Evolutionary conservation across 2,888 invertebrate genomes (phyloP), one percentile per base, ranked within the genome.

Genomic region (Mimachlamys varia): DNA sequence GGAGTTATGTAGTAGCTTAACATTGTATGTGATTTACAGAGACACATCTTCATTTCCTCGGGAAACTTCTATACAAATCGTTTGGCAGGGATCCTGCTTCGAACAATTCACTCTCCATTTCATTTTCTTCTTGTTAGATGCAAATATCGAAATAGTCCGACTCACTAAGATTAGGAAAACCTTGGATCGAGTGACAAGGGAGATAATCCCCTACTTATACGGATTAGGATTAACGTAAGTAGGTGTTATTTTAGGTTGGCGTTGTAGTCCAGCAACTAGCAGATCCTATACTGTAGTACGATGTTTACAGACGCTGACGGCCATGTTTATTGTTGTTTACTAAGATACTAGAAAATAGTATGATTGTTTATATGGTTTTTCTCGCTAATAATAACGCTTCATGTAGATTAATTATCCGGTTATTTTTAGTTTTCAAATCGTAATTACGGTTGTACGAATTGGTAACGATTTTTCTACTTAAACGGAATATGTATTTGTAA

Each of bases 121-220:
- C 44, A 44, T 44, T 44, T 44, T 7, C 44, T 44, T 7, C 44
- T 44, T 3, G 44, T 44, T 5, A 44, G 44, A 44, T 44, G 7
- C 44, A 44, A 44, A 44, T 3, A 44, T 7, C 44, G 7, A 5
- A 27, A 15, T 76, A 2, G 62, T 5, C 62, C 33, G 27, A 76
- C 76, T 76, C 76, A 27, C 10, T 76, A 33, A 76, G 76, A 76
- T 76, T 76, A 76, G 76, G 76, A 76, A 76, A 76, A 33, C 76
- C 33, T 12, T 5, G 2, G 33, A 27, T 76, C 33, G 76, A 76
- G 33, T 76, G 76, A 76, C 33, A 76, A 33, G 27, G 33, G 27
- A 62, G 76, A 76, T 33, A 76, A 76, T 76, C 76, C 27, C 7
- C 13, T 27, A 76, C 33, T 76, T 58, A 58, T 58, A 33, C 13